Evolutionary conservation across 2,797 vertebrate genomes (phyloP).

Genomic region (Falco naumanni): DNA sequence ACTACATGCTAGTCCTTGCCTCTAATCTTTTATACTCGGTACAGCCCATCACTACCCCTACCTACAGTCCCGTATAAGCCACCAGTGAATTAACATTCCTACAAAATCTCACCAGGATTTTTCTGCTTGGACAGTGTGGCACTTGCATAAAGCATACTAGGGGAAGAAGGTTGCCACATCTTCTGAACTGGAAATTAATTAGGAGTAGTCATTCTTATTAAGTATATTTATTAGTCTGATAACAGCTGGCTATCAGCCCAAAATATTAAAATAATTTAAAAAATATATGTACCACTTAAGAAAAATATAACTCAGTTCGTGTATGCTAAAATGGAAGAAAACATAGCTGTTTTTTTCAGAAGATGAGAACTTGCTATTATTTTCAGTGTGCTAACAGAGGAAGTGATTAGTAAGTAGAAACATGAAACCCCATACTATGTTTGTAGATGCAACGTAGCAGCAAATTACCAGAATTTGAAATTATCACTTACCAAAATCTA

Average conservation of each 20-base stretch:
- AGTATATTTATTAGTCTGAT: neutral
- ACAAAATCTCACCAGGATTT: neutral
- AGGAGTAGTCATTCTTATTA: neutral
- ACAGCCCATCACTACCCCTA: neutral
- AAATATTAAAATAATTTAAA: neutral
- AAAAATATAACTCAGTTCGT: neutral
- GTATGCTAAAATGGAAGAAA: neutral
- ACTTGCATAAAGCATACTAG: neutral
- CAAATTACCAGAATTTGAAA: neutral
- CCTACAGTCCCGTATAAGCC: neutral
- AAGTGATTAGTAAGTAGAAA: neutral
- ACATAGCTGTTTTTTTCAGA: neutral
- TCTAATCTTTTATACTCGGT: neutral
- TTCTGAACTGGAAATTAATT: neutral
- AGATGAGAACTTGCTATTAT: neutral
- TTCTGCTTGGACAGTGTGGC: neutral
- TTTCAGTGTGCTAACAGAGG: neutral
- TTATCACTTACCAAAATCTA: conserved; percentile 94
- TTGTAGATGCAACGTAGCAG: neutral
- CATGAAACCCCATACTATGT: neutral
- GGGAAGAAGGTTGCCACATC: neutral
- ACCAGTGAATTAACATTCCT: neutral
- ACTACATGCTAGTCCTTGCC: neutral
- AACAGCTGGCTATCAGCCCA: neutral
- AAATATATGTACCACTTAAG: neutral